Evolutionary conservation across 2,113 vertebrate genomes (phyloP).

Genomic region (Hippocampus guttulatus): DNA sequence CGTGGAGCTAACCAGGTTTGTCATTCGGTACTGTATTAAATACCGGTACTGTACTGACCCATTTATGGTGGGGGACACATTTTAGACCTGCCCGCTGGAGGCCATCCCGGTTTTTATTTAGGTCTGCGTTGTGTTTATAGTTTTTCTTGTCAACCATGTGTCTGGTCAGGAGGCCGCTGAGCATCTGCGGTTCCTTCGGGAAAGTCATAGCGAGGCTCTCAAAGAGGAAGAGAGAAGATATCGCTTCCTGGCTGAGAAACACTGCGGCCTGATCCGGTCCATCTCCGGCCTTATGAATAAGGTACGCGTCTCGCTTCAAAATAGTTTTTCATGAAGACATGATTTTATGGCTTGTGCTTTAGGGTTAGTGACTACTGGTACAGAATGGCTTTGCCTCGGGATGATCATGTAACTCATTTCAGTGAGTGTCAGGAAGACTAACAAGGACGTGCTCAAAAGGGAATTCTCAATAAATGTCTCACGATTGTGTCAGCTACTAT

Average conservation of each 20-base stretch:
- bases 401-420: background rate
- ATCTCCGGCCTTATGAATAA: constrained; percentile 67
- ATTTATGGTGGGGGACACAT: too few species aligned
- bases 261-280: constrained; percentile 71
- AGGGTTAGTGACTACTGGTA: constrained; percentile 1
- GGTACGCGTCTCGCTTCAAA: constrained; percentile 40
- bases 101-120: background rate
- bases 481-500: constrained; percentile 18
- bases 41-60: too few species aligned
- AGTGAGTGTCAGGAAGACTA: background rate
- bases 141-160: constrained; percentile 3
- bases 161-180: constrained; percentile 63
- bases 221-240: constrained; percentile 90
- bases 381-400: background rate
- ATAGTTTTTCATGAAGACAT: background rate
- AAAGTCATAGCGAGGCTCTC: constrained; percentile 81
- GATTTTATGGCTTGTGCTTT: constrained; percentile 13
- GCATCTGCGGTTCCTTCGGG: constrained; percentile 78
- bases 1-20: constrained; percentile 67
- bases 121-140: background rate
- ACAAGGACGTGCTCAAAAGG: background rate
- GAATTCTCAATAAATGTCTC: constrained; percentile 2
- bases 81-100: too few species aligned
- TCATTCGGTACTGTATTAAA: background rate
- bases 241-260: constrained; percentile 92